Conservation (phyloP, 2,888 invertebrate genomes). For the Aromia moschata region DNA sequence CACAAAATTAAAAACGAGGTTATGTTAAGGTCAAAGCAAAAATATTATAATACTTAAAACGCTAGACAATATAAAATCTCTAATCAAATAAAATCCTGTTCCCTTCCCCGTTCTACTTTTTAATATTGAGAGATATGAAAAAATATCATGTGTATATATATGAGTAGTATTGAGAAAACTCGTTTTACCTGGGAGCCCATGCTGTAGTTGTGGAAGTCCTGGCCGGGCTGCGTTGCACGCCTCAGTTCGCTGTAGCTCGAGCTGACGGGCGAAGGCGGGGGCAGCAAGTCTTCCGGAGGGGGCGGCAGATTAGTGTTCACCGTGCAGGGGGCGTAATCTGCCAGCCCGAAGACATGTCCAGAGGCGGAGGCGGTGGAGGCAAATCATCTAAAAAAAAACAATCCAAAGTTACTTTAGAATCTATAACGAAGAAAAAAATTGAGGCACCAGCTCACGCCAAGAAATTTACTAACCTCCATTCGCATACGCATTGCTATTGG, state of each 20-base stretch:
- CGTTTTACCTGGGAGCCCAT: conserved; percentile 72
- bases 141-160: no score
- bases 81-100: background rate
- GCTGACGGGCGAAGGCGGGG: conserved; percentile 89
- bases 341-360: conserved; percentile 63
- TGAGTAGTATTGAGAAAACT: background rate
- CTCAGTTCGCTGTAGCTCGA: conserved; percentile 89
- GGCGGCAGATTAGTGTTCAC: conserved; percentile 64
- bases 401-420: background rate
- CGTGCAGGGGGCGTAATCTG: conserved; percentile 61
- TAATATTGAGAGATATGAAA: no score
- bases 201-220: conserved; percentile 68
- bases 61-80: background rate
- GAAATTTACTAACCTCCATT: conserved; percentile 54
- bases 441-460: background rate
- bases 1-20: conserved; percentile 26
- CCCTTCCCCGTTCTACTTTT: no score
- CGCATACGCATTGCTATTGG: conserved; percentile 46
- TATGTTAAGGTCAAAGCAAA: conserved; percentile 8
- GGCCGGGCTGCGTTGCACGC: conserved; percentile 76
- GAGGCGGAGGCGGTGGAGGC: conserved; percentile 71
- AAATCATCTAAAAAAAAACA: conserved; percentile 64
- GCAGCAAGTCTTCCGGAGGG: conserved; percentile 73
- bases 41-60: no score
- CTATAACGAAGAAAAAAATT: background rate